Evolutionary conservation across 2,797 vertebrate genomes (phyloP), one percentile per base, ranked within the genome.

Genomic region (Neostethus bicornis): DNA sequence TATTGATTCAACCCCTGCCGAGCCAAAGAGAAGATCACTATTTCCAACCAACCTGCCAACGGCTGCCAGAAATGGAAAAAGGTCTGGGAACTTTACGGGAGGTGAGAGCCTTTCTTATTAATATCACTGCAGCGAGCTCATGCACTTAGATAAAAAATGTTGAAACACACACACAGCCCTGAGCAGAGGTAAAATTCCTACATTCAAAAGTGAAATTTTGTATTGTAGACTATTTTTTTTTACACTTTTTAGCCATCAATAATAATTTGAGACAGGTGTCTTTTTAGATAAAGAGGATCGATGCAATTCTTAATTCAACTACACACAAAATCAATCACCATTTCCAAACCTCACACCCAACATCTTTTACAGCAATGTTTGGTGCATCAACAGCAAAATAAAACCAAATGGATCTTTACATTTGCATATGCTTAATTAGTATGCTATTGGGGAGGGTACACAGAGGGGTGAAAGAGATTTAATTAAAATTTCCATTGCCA

Each of bases 381-480:
- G 44, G 23, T 57, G 25, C 29, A 51, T 44, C 46, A 58, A 16
- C 21, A 51, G 1, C 35, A 47, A 43, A 70, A 55, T 24, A 44
- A 70, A 68, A 48, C 37, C 59, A 62, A 74, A 52, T 51, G 37
- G 47, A 52, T 51, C 54, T 61, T 71, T 53, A 54, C 32, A 69
- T 84, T 83, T 80, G 71, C 72, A 83, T 77, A 54, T 63, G 73
- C 60, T 79, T 66, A 81, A 80, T 86, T 78, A 81, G 68, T 71
- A 82, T 79, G 46, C 41, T 56, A 63, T 78, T 75, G 63, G 1
- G 14, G 31, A 8, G 45, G 46, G 51, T 43, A 44, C 39, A 52
- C 19, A 39, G 31, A 38, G 13, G 25, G 14, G 51, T 44, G 35
- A 9, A 20, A 46, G 71, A 19, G 29, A 58, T 82, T 80, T 84